A percentile compares a stretch with the other conserved stretches of the same genome.
These are phyloP conservation scores for Myotis davidii DNA, from an alignment of 2,113 vertebrate genomes.

Conservation along the genomic window DNA sequence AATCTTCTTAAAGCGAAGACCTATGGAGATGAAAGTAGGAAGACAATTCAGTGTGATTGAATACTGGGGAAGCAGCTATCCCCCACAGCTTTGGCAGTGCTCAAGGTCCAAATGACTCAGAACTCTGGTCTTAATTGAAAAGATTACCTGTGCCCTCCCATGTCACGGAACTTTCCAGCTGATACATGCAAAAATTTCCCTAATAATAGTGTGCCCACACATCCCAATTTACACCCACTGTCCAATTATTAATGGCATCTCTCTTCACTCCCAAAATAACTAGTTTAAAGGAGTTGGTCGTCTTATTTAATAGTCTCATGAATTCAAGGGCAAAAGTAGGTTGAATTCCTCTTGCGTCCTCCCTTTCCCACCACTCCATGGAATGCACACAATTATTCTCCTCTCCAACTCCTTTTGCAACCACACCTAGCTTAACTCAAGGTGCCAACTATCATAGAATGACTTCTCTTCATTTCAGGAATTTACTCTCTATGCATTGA, in stretches of 20 bases:
- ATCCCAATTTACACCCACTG: neutral
- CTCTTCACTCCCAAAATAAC: neutral
- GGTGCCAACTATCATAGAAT: neutral
- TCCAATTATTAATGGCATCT: slow-evolving; percentile 4
- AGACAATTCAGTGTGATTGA: neutral
- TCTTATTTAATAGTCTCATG: neutral
- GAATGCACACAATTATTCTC: neutral
- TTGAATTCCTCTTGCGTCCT: neutral
- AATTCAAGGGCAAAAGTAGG: neutral
- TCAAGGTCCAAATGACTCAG: neutral
- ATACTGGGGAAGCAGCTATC: neutral
- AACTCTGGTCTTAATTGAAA: neutral
- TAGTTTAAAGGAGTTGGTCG: neutral
- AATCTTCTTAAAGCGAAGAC: neutral
- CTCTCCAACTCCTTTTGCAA: neutral
- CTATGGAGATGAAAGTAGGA: neutral
- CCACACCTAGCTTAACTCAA: neutral
- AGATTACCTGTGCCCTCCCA: neutral
- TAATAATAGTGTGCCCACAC: neutral
- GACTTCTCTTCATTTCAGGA: neutral
- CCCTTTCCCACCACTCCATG: neutral
- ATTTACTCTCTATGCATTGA: neutral
- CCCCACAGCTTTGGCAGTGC: neutral
- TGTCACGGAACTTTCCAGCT: neutral
- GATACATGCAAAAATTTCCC: slow-evolving; percentile 4